Evolutionary conservation across 35 echinoderm and acorn worm genomes (phyloP).

Genomic region (Heliocidaris tuberculata): DNA sequence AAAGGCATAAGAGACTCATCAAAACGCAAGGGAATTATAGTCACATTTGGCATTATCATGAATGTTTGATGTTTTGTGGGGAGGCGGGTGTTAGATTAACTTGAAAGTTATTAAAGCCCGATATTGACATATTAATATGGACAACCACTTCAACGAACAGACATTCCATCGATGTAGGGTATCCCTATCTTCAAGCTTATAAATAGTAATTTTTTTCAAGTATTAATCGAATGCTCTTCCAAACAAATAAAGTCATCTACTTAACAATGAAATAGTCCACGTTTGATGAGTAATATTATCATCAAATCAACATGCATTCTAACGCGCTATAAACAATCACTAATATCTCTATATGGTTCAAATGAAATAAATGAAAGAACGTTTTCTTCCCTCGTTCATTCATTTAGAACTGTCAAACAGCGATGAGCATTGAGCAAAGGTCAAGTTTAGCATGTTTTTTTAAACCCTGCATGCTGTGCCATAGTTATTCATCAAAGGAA

Average conservation of each 20-base stretch:
- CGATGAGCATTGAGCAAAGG: too few species aligned
- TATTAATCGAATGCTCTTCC: too few species aligned
- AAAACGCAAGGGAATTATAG: neutral
- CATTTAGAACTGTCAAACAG: too few species aligned
- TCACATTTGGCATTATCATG: neutral
- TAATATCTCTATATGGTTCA: too few species aligned
- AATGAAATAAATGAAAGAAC: too few species aligned
- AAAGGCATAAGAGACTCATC: neutral
- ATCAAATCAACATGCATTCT: neutral
- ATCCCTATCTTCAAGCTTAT: neutral
- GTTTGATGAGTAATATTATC: neutral
- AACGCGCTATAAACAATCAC: neutral
- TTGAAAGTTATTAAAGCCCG: neutral
- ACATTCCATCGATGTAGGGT: neutral
- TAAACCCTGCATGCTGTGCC: too few species aligned
- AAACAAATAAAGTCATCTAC: neutral
- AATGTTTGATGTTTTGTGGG: neutral
- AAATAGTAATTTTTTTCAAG: too few species aligned
- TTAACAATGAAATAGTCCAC: neutral
- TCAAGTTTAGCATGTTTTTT: too few species aligned
- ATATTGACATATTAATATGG: neutral
- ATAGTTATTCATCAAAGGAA: too few species aligned
- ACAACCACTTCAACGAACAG: neutral
- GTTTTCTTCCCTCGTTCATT: too few species aligned
- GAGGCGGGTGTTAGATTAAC: neutral